Percentiles rank a stretch among this genome's conserved stretches.
Evolutionary conservation across 2,113 vertebrate species (phyloP).

Genomic region (Calypte anna): DNA sequence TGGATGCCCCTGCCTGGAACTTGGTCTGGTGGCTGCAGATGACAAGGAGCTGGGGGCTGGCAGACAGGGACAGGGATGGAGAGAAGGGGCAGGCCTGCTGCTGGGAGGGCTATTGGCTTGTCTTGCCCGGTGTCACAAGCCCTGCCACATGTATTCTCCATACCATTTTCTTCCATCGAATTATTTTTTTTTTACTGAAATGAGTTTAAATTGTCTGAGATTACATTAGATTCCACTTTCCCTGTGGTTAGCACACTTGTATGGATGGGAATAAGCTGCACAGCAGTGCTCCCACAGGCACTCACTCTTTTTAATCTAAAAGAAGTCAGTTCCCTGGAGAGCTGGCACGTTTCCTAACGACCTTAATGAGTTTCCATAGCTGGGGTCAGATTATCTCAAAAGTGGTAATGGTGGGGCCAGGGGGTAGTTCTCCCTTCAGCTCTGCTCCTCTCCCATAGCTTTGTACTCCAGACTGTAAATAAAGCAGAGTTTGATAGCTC

Average conservation of each 20-base stretch:
- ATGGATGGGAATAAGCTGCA: not conserved
- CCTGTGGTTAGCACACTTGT: not conserved
- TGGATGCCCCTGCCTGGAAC: too few species aligned
- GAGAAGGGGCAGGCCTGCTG: too few species aligned
- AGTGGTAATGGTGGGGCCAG: not conserved
- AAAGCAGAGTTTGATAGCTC: not conserved
- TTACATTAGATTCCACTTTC: not conserved
- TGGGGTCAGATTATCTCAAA: not conserved
- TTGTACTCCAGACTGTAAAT: slow-evolving; percentile 7
- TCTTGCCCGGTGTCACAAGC: not conserved
- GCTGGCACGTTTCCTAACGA: not conserved
- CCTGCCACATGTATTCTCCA: not conserved
- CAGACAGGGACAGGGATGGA: not conserved
- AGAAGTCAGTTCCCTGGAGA: not conserved
- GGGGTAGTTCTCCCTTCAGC: not conserved
- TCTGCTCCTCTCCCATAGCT: not conserved
- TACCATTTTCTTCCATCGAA: not conserved
- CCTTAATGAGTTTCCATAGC: not conserved
- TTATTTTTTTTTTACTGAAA: slow-evolving; percentile 60
- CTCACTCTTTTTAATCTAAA: not conserved
- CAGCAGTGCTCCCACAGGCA: not conserved
- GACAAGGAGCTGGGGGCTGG: not conserved
- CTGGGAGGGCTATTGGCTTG: not conserved
- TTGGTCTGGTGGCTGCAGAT: not conserved
- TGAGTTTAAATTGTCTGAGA: slow-evolving; percentile 41